Evolutionary conservation across 23 tunicate species (phyloP).

Genomic region (Botrylloides violaceus): DNA sequence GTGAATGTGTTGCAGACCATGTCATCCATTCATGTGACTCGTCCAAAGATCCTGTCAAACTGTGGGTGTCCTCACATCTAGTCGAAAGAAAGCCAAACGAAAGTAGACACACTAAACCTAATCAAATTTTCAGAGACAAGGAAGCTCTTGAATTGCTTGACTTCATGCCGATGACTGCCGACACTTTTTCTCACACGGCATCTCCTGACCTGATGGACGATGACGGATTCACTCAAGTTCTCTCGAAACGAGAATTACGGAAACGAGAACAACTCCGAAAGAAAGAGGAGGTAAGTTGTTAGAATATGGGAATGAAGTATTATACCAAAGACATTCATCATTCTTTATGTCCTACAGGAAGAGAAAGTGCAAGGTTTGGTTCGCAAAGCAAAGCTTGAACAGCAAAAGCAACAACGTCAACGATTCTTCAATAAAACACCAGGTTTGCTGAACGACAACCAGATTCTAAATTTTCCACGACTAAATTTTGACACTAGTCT

Average conservation of each 20-base stretch:
- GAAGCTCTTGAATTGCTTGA: not conserved
- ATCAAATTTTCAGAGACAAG: no score
- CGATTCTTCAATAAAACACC: constrained; percentile 45
- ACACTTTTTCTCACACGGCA: not conserved
- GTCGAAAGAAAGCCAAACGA: no score
- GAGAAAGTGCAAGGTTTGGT: constrained; percentile 31
- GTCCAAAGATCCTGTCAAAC: no score
- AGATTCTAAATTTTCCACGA: no score
- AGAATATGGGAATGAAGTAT: no score
- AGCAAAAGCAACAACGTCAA: constrained; percentile 45
- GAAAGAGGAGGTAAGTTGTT: constrained; percentile 61
- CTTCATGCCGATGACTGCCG: not conserved
- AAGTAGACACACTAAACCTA: no score
- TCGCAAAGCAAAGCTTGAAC: constrained; percentile 49
- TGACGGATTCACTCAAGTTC: constrained; percentile 89
- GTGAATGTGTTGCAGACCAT: no score
- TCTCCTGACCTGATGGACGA: constrained; percentile 37
- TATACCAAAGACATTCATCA: no score
- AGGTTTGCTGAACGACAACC: no score
- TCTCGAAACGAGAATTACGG: constrained; percentile 64
- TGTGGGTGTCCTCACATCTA: no score
- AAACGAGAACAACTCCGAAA: constrained; percentile 58
- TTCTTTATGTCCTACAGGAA: constrained; percentile 32
- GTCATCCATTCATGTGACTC: no score
- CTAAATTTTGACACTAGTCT: no score